Evolutionary conservation across 2,113 vertebrate species (phyloP).

Genomic region (Labeo rohita): DNA sequence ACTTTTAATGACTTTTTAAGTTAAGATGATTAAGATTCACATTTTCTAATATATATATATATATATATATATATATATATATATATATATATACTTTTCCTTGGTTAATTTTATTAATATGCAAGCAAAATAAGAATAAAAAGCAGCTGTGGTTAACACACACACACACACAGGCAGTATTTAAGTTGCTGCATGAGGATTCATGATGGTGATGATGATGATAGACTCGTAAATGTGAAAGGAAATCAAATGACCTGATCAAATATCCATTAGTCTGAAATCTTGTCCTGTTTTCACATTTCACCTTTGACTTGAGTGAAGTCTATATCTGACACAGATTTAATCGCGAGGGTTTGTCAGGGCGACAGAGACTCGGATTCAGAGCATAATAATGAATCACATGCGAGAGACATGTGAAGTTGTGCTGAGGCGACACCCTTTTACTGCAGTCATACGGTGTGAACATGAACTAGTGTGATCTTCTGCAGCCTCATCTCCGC

Average conservation of each 20-base stretch:
- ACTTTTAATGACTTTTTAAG: too few relatives aligned
- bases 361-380: background rate
- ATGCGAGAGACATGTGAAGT: background rate
- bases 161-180: background rate
- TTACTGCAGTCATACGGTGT: conserved; percentile 5
- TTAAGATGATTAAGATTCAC: too few relatives aligned
- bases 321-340: background rate
- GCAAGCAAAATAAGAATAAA: too few relatives aligned
- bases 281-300: background rate
- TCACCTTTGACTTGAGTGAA: background rate
- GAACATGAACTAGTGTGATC: background rate
- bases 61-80: too few relatives aligned
- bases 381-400: background rate
- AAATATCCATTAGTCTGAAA: background rate
- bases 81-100: too few relatives aligned
- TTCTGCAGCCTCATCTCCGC: too few relatives aligned
- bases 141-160: background rate
- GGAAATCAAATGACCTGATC: background rate
- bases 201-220: background rate
- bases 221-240: background rate
- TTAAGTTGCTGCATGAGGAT: background rate
- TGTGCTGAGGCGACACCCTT: conserved; percentile 11
- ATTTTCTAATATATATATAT: too few relatives aligned
- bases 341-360: background rate
- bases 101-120: too few relatives aligned